Evolutionary conservation across 2,113 vertebrate species (phyloP).

Genomic region (Lophochroa leadbeateri): DNA sequence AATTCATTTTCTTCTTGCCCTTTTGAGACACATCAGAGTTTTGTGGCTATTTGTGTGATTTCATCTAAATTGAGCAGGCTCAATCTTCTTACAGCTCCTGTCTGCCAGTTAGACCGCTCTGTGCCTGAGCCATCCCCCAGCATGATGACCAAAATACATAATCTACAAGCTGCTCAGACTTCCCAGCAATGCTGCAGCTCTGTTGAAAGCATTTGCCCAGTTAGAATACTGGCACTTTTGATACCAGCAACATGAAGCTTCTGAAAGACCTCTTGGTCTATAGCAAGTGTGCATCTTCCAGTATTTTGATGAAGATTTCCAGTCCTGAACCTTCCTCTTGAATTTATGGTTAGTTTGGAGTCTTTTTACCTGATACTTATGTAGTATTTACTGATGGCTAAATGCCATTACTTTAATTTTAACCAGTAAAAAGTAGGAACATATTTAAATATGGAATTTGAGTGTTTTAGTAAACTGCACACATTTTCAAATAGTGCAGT

Average conservation of each 20-base stretch:
- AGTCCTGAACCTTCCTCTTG: not conserved
- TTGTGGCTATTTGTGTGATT: not conserved
- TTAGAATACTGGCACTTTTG: rapidly evolving
- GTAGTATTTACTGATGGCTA: not conserved
- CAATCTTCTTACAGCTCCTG: not conserved
- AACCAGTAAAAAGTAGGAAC: not conserved
- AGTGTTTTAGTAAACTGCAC: not conserved
- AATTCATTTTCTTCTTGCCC: not conserved
- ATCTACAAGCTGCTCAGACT: not conserved
- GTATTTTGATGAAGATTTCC: not conserved
- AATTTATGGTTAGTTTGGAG: not conserved
- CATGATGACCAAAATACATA: not conserved
- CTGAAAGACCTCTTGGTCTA: not conserved
- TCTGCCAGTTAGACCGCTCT: not conserved
- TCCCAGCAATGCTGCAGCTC: not conserved
- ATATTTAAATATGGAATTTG: not conserved
- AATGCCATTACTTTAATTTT: not conserved
- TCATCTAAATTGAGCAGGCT: not conserved
- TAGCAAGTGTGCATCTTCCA: not conserved
- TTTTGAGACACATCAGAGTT: not conserved
- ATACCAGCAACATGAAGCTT: not conserved
- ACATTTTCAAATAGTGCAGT: not conserved
- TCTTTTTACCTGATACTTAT: not conserved
- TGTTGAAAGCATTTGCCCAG: not conserved
- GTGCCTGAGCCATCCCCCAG: not conserved